A percentile compares a stretch with the other conserved stretches of the same genome.
Conservation (phyloP, 53 echinoderm and acorn worm species). For the Luidia sarsii region DNA sequence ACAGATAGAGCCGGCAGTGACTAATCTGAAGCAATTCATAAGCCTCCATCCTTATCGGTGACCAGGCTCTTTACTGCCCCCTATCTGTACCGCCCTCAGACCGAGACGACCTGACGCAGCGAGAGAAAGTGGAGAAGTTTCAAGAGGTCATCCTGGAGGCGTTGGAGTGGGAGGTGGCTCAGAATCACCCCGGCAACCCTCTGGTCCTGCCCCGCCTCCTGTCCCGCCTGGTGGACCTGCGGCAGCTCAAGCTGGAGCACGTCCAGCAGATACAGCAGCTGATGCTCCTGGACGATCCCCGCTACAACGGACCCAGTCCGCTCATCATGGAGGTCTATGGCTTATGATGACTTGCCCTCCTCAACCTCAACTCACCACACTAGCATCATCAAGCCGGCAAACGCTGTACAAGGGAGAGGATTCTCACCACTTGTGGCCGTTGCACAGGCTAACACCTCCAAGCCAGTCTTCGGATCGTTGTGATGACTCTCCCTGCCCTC, state of each 20-base stretch:
- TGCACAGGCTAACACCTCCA: too few species aligned
- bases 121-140: slow-evolving; percentile 89
- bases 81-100: slow-evolving; percentile 47
- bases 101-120: slow-evolving; percentile 88
- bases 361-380: too few species aligned
- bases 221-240: slow-evolving; percentile 87
- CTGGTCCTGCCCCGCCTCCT: slow-evolving; percentile 86
- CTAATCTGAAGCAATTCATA: too few species aligned
- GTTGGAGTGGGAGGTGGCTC: slow-evolving; percentile 84
- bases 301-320: slow-evolving; percentile 75
- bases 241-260: slow-evolving; percentile 94
- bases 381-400: too few species aligned
- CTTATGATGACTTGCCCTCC: slow-evolving; percentile 24
- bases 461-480: too few species aligned
- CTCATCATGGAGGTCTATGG: slow-evolving; percentile 96
- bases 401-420: too few species aligned
- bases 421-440: too few species aligned
- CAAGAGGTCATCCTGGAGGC: slow-evolving; percentile 96
- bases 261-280: slow-evolving; percentile 94
- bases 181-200: slow-evolving; percentile 83
- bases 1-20: too few species aligned
- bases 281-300: slow-evolving; percentile 88
- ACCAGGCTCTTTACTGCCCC: too few species aligned
- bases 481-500: too few species aligned
- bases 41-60: too few species aligned